Evolutionary conservation across 2,797 vertebrate species (phyloP).

Genomic region (Microctenopoma steveboyesi): DNA sequence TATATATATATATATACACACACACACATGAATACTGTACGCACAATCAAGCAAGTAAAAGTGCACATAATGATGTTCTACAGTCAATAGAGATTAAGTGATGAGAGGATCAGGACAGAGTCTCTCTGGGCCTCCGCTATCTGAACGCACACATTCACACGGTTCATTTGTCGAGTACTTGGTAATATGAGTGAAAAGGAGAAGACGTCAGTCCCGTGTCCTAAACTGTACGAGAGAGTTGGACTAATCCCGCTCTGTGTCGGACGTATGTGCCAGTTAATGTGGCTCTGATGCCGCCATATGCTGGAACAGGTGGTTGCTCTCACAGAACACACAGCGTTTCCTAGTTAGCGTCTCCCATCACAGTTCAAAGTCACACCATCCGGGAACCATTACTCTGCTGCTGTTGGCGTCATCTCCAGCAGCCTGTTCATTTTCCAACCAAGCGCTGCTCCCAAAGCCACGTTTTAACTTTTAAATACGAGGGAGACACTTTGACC

Average conservation of each 20-base stretch:
- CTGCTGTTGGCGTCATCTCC: not conserved
- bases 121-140: constrained; percentile 18
- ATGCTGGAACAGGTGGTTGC: constrained; percentile 65
- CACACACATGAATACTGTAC: constrained; percentile 30
- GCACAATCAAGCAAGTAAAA: constrained; percentile 17
- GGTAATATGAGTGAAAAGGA: not conserved
- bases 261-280: not conserved
- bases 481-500: not conserved
- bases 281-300: constrained; percentile 16
- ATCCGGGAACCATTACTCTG: constrained; percentile 31
- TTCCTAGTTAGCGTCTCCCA: constrained; percentile 34
- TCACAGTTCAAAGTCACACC: constrained; percentile 14
- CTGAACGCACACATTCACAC: not conserved
- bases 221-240: not conserved
- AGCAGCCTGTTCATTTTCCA: not conserved
- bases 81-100: constrained; percentile 47
- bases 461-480: not conserved
- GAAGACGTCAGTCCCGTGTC: not conserved
- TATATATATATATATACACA: not conserved
- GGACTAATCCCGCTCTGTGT: no score
- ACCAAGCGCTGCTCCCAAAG: not conserved
- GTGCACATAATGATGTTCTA: constrained; percentile 14
- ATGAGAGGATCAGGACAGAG: constrained; percentile 20
- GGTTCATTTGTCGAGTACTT: constrained; percentile 4
- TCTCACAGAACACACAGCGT: constrained; percentile 18